These are phyloP conservation scores for Numenius arquata DNA, from an alignment of 2,113 vertebrate species.

Conservation along the genomic window DNA sequence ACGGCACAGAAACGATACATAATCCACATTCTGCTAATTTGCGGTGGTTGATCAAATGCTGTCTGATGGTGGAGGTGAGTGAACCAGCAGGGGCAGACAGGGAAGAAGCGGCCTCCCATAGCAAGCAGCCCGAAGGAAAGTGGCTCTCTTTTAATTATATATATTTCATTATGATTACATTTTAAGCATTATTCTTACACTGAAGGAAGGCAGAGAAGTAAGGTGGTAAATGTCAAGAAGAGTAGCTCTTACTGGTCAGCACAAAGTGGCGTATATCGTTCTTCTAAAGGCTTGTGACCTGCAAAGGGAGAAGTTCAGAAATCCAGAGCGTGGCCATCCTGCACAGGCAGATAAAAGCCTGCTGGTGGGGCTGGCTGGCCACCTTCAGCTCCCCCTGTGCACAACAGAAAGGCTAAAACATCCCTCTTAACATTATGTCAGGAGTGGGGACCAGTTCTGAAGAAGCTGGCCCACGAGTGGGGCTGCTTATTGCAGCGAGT, in stretches of 20 bases:
- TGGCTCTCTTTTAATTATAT: not conserved
- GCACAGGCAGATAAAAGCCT: not conserved
- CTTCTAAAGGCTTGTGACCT: not conserved
- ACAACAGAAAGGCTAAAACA: not conserved
- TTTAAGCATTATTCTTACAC: not conserved
- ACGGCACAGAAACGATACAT: fast-evolving
- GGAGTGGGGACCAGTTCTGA: not conserved
- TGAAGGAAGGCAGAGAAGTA: not conserved
- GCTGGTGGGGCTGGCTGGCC: too few relatives aligned
- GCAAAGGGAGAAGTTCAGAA: not conserved
- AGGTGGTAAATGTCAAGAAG: not conserved
- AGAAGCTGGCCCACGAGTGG: not conserved
- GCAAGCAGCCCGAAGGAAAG: not conserved
- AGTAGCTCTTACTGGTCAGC: not conserved
- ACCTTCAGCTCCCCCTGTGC: not conserved
- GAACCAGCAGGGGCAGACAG: not conserved
- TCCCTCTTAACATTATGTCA: fast-evolving
- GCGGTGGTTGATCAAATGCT: not conserved
- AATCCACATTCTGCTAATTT: not conserved
- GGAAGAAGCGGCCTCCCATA: not conserved
- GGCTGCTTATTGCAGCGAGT: fast-evolving
- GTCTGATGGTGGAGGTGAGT: not conserved
- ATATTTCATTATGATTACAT: not conserved
- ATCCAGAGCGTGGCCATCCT: not conserved
- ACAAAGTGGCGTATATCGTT: fast-evolving